These are phyloP conservation scores for Cassiopea xamachana DNA, from an alignment of 30 jellyfish, hydroid and myxozoan genomes.

Conservation along the genomic window DNA sequence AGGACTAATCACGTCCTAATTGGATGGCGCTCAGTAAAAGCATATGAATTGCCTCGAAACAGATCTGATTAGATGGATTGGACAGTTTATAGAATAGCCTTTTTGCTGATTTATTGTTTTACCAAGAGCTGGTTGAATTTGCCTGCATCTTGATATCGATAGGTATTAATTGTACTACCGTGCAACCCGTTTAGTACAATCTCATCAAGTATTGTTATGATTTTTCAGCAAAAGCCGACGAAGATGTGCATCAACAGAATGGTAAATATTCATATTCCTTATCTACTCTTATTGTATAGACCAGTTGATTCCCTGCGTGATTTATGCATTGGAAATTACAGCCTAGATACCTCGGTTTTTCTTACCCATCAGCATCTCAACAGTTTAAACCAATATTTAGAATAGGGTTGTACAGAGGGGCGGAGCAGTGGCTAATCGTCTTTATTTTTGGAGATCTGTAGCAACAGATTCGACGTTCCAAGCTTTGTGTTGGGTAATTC, in stretches of 20 bases:
- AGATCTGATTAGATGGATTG: slow-evolving; percentile 13
- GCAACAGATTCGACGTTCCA: too few species aligned
- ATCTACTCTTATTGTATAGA: too few species aligned
- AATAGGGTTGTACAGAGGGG: not conserved
- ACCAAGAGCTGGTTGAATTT: not conserved
- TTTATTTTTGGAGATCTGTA: not conserved
- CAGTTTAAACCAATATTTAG: not conserved
- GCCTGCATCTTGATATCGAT: not conserved
- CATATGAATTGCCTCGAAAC: not conserved
- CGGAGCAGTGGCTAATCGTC: not conserved
- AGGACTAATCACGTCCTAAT: slow-evolving; percentile 64
- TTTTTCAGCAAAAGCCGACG: not conserved
- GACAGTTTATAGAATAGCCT: not conserved
- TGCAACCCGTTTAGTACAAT: not conserved
- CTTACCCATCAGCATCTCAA: too few species aligned
- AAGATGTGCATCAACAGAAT: not conserved
- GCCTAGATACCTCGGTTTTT: too few species aligned
- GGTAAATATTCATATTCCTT: not conserved
- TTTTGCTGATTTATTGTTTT: not conserved
- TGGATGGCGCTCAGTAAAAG: slow-evolving; percentile 59
- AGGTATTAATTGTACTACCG: not conserved
- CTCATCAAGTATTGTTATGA: slow-evolving; percentile 1
- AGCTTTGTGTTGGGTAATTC: too few species aligned
- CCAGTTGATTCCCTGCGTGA: too few species aligned
- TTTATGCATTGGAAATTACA: too few species aligned